Evolutionary conservation across 2,797 vertebrate species (phyloP), one percentile per base, ranked within the genome.

Genomic region (Cryptoprocta ferox): DNA sequence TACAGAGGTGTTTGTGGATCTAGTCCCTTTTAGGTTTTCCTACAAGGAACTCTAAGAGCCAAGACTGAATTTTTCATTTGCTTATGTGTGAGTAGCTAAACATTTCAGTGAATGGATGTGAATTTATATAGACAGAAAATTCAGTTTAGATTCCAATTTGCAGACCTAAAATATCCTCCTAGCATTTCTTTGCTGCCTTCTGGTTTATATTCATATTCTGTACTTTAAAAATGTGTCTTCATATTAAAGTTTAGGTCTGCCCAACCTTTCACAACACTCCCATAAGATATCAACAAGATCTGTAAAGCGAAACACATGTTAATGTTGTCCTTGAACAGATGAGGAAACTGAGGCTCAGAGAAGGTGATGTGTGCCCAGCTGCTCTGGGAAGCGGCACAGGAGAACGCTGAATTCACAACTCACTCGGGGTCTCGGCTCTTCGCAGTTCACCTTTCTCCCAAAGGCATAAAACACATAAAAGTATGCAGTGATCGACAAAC

Each of bases 111-210:
- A 15, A 45, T 28, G n/a, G 28, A 80, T 28, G 56, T 82, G 26
- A 91, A 89, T 76, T 87, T 76, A 50, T 70, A 15, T 16, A 75
- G 42, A 56, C 65, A 39, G 91, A 76, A 75, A 82, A 75, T 37
- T 56, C 26, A 18, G 15, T 76, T 84, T 96, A 30, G 59, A 56
- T 86, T 97, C 42, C 56, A 83, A 28, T 83, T 92, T 56, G 53
- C 63, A 37, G 61, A 56, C 32, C 53, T 48, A 28, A 83, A 68
- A 39, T 79, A 66, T 35, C 50, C 30, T 82, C 24, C 71, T 4
- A 42, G 21, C 8, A 32, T 63, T 76, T 85, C 48, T 95, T 81
- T 70, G 7, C 30, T 28, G n/a, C 59, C 59, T 79, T 75, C 68
- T 82, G 32, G 42, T 68, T 92, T 81, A 65, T 66, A 5, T 92